These are phyloP conservation scores for Pygoscelis adeliae DNA, from an alignment of 2,113 vertebrate species.

Conservation along the genomic window DNA sequence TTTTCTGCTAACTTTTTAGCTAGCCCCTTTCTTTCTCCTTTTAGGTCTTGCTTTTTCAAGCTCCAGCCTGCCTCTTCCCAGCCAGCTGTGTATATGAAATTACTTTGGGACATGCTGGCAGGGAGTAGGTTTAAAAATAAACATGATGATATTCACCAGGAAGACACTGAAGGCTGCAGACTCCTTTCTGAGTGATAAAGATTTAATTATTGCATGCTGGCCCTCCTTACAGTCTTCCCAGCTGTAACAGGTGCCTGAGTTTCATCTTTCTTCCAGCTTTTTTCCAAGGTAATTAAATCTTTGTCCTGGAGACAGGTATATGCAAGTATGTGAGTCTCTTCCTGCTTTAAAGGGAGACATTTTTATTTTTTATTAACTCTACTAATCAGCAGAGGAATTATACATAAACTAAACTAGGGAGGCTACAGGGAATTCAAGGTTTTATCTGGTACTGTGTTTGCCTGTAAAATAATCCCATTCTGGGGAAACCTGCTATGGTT, in stretches of 20 bases:
- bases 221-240: neutral
- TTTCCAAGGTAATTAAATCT: slow-evolving; percentile 49
- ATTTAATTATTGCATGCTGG: slow-evolving; percentile 35
- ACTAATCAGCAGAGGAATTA: slow-evolving; percentile 30
- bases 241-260: slow-evolving; percentile 31
- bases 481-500: slow-evolving; percentile 4
- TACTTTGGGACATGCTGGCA: slow-evolving; percentile 15
- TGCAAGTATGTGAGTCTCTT: neutral
- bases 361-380: slow-evolving; percentile 45
- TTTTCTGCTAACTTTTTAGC: neutral
- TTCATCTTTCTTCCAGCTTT: slow-evolving; percentile 12
- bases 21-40: neutral
- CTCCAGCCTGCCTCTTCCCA: neutral
- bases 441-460: neutral
- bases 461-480: slow-evolving; percentile 33
- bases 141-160: slow-evolving; percentile 24
- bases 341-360: neutral
- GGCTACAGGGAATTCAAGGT: slow-evolving; percentile 1
- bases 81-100: slow-evolving; percentile 9
- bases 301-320: slow-evolving; percentile 3
- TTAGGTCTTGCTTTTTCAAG: slow-evolving; percentile 5
- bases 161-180: neutral
- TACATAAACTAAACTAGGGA: neutral
- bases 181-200: slow-evolving; percentile 26
- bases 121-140: slow-evolving; percentile 57